These are phyloP conservation scores for Cyprinodon variegatus DNA, from an alignment of 2,113 vertebrate species.

Conservation along the genomic window DNA sequence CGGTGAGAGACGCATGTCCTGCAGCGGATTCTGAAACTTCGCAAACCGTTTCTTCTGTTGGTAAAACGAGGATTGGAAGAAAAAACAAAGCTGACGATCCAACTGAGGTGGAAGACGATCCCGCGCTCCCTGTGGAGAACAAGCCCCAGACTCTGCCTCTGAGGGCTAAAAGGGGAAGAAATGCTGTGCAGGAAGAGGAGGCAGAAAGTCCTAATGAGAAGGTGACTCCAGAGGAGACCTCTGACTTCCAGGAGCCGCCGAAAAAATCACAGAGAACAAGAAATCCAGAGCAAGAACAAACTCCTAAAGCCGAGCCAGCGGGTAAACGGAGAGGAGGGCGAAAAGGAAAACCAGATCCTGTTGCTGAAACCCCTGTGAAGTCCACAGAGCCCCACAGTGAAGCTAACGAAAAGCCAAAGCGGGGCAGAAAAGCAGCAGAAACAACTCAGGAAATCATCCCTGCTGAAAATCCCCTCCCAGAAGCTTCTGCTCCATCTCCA, in stretches of 20 bases:
- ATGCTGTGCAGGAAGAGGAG: constrained; percentile 34
- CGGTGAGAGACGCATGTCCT: not conserved
- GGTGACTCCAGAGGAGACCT: not conserved
- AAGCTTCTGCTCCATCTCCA: constrained; percentile 1
- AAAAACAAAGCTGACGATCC: constrained; percentile 28
- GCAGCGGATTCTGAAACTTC: constrained; percentile 1
- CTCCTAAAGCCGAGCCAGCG: constrained; percentile 1
- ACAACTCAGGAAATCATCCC: not conserved
- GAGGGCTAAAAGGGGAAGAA: constrained; percentile 54
- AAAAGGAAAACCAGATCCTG: constrained; percentile 27
- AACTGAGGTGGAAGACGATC: constrained; percentile 14
- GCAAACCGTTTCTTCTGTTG: not conserved
- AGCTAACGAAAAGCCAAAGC: constrained; percentile 45
- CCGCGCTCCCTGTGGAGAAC: not conserved
- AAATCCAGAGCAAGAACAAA: constrained; percentile 40
- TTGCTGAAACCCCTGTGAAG: constrained; percentile 13
- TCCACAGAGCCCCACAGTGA: constrained; percentile 15
- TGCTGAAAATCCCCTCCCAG: not conserved
- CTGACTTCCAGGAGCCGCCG: constrained; percentile 8
- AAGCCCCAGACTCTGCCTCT: constrained; percentile 25
- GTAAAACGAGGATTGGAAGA: constrained; percentile 55
- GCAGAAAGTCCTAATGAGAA: not conserved
- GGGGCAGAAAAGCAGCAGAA: constrained; percentile 26
- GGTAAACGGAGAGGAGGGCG: constrained; percentile 37
- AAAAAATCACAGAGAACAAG: constrained; percentile 42